phyloP scores from a whole-genome alignment of 2,113 vertebrate genomes.

The Elephantulus edwardii region DNA sequence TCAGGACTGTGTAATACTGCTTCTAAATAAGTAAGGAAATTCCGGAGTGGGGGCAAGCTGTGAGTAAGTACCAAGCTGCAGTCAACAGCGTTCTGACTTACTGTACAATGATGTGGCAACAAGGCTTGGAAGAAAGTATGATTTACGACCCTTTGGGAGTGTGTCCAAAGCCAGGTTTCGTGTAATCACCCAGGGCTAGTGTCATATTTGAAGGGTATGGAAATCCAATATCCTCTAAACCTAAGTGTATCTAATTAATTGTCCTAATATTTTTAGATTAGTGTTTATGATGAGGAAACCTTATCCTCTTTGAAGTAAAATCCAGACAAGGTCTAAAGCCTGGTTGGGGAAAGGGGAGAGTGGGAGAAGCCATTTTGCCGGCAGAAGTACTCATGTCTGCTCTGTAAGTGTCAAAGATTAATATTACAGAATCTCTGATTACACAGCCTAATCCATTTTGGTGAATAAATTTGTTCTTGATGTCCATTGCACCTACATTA shows the following conservation, averaged over 20 bases:
- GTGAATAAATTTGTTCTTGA: conserved; percentile 87
- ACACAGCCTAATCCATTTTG: conserved; percentile 90
- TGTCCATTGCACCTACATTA: conserved; percentile 86
- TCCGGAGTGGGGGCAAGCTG: background rate
- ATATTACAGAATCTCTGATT: conserved; percentile 88
- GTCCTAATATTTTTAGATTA: conserved; percentile 85
- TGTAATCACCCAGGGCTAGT: conserved; percentile 65
- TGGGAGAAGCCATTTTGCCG: conserved; percentile 80
- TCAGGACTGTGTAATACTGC: background rate
- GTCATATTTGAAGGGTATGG: conserved; percentile 87
- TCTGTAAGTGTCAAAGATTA: conserved; percentile 88
- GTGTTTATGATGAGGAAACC: conserved; percentile 85
- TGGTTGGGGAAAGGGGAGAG: conserved; percentile 69
- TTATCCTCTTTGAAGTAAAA: conserved; percentile 89
- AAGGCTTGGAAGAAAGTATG: conserved; percentile 51
- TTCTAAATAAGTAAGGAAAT: conserved; percentile 52
- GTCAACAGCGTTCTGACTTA: conserved; percentile 42
- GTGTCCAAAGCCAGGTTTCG: conserved; percentile 71
- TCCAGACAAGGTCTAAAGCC: conserved; percentile 85
- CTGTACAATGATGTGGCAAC: background rate
- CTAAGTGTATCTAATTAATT: conserved; percentile 93
- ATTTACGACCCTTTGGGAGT: conserved; percentile 76
- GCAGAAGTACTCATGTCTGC: conserved; percentile 82
- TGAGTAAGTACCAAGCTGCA: background rate
- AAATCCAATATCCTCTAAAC: conserved; percentile 88